phyloP scores from a whole-genome alignment of 1,140 invertebrate species.

The Apis mellifera region Amel_HAv3.1 CM009942.2:10092001-10092500 shows the following conservation, averaged over 20 bases:
- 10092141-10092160: conserved; percentile 76
- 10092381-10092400: conserved; percentile 78
- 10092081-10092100: conserved; percentile 81
- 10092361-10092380: conserved; percentile 76
- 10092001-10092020: conserved; percentile 52
- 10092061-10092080: conserved; percentile 81
- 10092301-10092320: conserved; percentile 80
- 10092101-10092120: conserved; percentile 81
- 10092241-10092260: conserved; percentile 76
- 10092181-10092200: not conserved
- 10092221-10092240: conserved; percentile 62
- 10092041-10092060: conserved; percentile 78
- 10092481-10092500: conserved; percentile 69
- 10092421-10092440: conserved; percentile 79
- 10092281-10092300: conserved; percentile 81
- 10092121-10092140: conserved; percentile 75
- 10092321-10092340: conserved; percentile 78
- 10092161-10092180: conserved; percentile 59
- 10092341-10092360: conserved; percentile 76
- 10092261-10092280: conserved; percentile 75
- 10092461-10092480: conserved; percentile 77
- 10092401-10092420: conserved; percentile 80
- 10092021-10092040: conserved; percentile 72
- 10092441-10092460: conserved; percentile 77
- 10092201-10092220: conserved; percentile 38